phyloP scores from a whole-genome alignment of 1,140 invertebrate species.

The Apocrypta bakeri region DNA sequence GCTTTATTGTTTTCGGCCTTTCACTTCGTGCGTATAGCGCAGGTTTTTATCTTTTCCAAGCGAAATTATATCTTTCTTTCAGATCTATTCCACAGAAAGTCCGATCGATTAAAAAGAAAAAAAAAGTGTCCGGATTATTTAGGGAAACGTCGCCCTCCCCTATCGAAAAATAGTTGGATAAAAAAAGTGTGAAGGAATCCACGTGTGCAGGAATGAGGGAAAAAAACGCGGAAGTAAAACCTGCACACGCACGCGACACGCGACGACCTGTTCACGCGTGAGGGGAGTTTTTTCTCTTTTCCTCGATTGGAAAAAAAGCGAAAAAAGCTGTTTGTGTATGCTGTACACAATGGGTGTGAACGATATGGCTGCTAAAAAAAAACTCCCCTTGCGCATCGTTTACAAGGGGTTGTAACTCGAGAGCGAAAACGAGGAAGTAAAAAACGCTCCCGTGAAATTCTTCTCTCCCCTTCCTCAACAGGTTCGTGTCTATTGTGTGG shows the following conservation, averaged over 20 bases:
- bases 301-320: constrained; percentile 40
- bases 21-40: no score
- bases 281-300: constrained; percentile 52
- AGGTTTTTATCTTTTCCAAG: neutral
- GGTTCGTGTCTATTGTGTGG: constrained; percentile 60
- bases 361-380: constrained; percentile 55
- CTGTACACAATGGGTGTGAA: neutral
- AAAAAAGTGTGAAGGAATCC: constrained; percentile 18
- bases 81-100: no score
- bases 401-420: constrained; percentile 38
- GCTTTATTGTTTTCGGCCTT: neutral
- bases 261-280: neutral
- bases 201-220: neutral
- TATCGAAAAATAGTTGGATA: neutral
- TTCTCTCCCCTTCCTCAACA: constrained; percentile 49
- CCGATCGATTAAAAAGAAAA: neutral
- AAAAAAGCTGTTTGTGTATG: constrained; percentile 20
- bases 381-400: constrained; percentile 55
- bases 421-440: constrained; percentile 6
- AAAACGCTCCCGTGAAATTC: constrained; percentile 10
- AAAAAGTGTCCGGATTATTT: no score
- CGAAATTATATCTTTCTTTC: no score
- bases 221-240: constrained; percentile 23
- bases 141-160: neutral
- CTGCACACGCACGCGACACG: constrained; percentile 20